Evolutionary conservation across 2,113 vertebrate species (phyloP), one percentile per base, ranked within the genome.

Genomic region (Cynopterus brachyotis): DNA sequence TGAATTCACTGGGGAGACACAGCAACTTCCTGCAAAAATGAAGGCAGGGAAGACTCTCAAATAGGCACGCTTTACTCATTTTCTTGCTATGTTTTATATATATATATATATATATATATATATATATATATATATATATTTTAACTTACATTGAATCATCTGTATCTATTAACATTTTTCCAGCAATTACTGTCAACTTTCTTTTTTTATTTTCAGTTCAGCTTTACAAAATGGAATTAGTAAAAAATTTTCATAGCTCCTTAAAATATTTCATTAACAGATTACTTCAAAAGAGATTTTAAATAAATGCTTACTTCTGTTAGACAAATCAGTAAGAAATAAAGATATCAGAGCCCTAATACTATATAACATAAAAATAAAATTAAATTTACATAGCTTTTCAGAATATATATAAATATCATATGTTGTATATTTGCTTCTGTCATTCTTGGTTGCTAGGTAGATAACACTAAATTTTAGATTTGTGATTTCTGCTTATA

Each of bases 181-280:
- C 20, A 76, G 22, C 2, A 73, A 62, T 67, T 55, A 50, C 3
- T 32, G 5, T 32, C 24, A 55, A 20, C 13, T 64, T 70, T 24
- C 13, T 47, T 40, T 42, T 50, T 47, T 7, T 30, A 59, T 15
- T 55, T 83, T 88, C 42, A 7, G 12, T 24, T 66, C 73, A 73
- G 12, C 8, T 79, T 90, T 69, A 42, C 40, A 67, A 87, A 89
- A 60, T 40, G 4, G 26, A 47, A 9, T 89, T 78, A 82, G 30
- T 62, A 73, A 55, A 78, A 66, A 42, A 0, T 37, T 66, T 79
- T 72, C n/a, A 66, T 53, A 37, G 17, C 72, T 90, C 40, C 32
- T 95, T 66, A 83, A 82, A 96, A 62, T n/a, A 8, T 62, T 62
- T 92, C 42, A 64, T 84, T 66, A 94, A 83, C 17, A 72, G n/a